Conservation (phyloP, 2,797 vertebrate species). For the Anguilla marmorata region DNA sequence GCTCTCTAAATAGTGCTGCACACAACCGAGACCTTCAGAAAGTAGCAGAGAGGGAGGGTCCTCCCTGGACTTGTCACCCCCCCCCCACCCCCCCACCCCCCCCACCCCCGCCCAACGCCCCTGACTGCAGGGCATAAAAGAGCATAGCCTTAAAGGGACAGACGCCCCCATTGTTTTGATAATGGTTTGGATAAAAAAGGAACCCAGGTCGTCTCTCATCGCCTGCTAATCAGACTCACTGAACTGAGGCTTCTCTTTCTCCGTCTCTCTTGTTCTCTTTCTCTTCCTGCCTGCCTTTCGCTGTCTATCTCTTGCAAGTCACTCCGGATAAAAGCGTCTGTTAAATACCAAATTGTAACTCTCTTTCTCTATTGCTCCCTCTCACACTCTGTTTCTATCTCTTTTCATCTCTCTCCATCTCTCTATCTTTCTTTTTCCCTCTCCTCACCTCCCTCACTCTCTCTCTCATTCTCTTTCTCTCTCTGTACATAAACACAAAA, state of each 20-base stretch:
- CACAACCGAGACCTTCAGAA: constrained; percentile 47
- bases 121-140: not conserved
- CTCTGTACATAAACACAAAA: not conserved
- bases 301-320: not conserved
- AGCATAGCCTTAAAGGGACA: constrained; percentile 47
- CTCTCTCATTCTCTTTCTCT: not conserved
- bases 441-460: constrained; percentile 30
- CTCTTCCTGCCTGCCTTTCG: not conserved
- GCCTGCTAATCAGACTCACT: constrained; percentile 58
- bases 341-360: not conserved
- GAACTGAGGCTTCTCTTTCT: constrained; percentile 38
- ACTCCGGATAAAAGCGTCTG: not conserved
- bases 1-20: constrained; percentile 53
- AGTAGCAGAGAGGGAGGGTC: constrained; percentile 37
- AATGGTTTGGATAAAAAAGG: too few species aligned
- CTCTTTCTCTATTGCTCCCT: not conserved
- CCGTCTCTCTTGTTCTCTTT: not conserved
- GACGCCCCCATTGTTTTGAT: constrained; percentile 56
- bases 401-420: not conserved
- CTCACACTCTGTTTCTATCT: not conserved
- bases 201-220: constrained; percentile 54
- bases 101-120: not conserved
- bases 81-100: constrained; percentile 9
- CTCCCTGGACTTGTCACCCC: constrained; percentile 32
- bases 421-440: constrained; percentile 15